These are phyloP conservation scores for Telmatochromis sp. DNA, from an alignment of 2,113 vertebrate genomes.

Conservation along the genomic window DNA sequence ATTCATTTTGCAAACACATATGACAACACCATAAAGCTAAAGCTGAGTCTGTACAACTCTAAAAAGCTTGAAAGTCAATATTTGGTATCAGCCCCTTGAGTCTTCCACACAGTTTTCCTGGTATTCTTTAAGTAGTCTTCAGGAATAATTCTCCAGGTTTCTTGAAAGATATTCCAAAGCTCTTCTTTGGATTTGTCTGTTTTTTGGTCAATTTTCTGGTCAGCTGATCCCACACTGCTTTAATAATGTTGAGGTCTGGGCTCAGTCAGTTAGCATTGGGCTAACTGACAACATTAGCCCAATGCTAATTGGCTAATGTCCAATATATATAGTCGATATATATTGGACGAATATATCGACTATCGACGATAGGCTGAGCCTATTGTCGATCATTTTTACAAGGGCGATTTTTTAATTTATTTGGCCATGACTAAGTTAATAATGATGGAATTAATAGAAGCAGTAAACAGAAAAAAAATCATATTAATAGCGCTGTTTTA, in stretches of 20 bases:
- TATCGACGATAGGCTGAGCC: neutral
- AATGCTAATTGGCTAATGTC: too few species aligned
- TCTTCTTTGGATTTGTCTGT: neutral
- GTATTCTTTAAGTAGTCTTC: neutral
- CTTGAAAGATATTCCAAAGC: neutral
- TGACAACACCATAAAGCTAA: neutral
- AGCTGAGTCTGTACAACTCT: neutral
- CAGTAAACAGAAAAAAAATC: accelerated
- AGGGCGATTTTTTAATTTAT: neutral
- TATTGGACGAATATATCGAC: neutral
- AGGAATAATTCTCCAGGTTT: neutral
- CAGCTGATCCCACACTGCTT: neutral
- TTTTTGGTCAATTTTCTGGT: neutral
- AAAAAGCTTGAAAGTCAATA: neutral
- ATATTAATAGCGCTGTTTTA: neutral
- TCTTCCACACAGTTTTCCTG: neutral
- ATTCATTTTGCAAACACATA: neutral
- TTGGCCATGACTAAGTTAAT: neutral
- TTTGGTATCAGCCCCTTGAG: neutral
- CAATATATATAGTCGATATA: too few species aligned
- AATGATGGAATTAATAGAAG: neutral
- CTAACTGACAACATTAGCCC: too few species aligned
- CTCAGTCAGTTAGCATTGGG: neutral
- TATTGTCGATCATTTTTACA: neutral
- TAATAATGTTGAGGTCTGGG: neutral